Evolutionary conservation across 35 echinoderm and acorn worm species (phyloP).

Genomic region (Chiridota heheva): DNA sequence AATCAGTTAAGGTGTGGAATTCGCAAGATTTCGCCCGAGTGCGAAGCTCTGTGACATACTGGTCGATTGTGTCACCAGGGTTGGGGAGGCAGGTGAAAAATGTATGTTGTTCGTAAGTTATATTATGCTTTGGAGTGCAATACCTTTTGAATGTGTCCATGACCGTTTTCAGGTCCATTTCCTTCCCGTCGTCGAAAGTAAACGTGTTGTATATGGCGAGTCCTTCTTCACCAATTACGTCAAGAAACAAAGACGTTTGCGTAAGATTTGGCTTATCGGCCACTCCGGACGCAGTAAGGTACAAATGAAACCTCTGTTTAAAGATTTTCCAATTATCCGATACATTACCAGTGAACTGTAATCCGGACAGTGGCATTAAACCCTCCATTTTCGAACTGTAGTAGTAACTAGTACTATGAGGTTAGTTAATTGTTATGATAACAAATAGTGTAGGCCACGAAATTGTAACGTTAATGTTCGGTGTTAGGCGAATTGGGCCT

Average conservation of each 20-base stretch:
- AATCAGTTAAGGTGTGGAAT: slow-evolving; percentile 36
- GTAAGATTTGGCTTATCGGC: neutral
- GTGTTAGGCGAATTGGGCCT: no score
- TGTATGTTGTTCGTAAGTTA: slow-evolving; percentile 41
- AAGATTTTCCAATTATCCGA: slow-evolving; percentile 34
- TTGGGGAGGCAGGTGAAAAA: slow-evolving; percentile 40
- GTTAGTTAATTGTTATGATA: no score
- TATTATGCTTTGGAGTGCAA: slow-evolving; percentile 32
- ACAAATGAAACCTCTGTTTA: slow-evolving; percentile 26
- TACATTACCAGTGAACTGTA: slow-evolving; percentile 26
- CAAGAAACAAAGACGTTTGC: slow-evolving; percentile 15
- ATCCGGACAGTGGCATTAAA: slow-evolving; percentile 11
- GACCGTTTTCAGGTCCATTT: slow-evolving; percentile 16
- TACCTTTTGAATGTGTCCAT: slow-evolving; percentile 49
- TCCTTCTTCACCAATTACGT: slow-evolving; percentile 34
- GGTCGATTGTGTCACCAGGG: slow-evolving; percentile 52
- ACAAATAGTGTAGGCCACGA: no score
- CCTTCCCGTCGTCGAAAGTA: slow-evolving; percentile 16
- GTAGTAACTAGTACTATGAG: no score
- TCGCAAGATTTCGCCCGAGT: slow-evolving; percentile 43
- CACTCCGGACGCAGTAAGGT: slow-evolving; percentile 6
- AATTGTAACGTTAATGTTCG: no score
- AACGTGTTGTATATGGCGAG: slow-evolving; percentile 50
- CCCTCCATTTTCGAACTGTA: neutral
- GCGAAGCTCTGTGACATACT: slow-evolving; percentile 37